Evolutionary conservation across 1,140 invertebrate species (phyloP), one percentile per base, ranked within the genome.

Genomic region (Diorhabda elongata): DNA sequence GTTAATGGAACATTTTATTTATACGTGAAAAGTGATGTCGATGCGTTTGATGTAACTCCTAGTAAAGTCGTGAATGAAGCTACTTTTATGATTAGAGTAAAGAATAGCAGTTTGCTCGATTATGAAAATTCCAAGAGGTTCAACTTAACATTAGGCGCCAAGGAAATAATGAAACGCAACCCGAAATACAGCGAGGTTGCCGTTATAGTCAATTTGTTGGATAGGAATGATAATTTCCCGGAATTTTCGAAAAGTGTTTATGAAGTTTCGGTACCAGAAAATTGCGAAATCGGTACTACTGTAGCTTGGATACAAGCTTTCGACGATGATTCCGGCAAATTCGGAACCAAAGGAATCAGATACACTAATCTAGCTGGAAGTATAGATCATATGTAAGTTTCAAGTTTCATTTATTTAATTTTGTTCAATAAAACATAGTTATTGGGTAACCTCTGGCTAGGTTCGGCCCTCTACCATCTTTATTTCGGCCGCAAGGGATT

Each of bases 221-320:
- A 98, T 83, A 89, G 93, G 79, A 98, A 98, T 78, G 96, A 98
- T 79, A 97, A 98, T 81, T 92, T 92, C 78, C 96, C 96, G 0
- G 90, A 93, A 79, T 98, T 98, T 77, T 89, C 86, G 0, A 86
- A 92, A 75, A 82, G 86, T 11, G 78, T 88, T 44, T 97, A 97
- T 79, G 91, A 93, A 75, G 89, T 91, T 2, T 89, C 86, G 2
- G 84, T 94, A 42, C 86, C 86, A 8, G 96, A 98, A 82, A 96
- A 98, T 81, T 92, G 93, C 78, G 84, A 86, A 42, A 82, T 87
- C 47, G 95, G 94, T 8, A 93, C 92, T 1, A 91, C 89, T 4
- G 88, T 98, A 0, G 90, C 91, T 4, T 89, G 89, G 86, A 88
- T 96, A 3, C 88, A 92, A 81, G 94, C 94, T 0, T 78, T 88